Conservation (phyloP, 2,113 vertebrate species). For the Montifringilla adamsi region DNA sequence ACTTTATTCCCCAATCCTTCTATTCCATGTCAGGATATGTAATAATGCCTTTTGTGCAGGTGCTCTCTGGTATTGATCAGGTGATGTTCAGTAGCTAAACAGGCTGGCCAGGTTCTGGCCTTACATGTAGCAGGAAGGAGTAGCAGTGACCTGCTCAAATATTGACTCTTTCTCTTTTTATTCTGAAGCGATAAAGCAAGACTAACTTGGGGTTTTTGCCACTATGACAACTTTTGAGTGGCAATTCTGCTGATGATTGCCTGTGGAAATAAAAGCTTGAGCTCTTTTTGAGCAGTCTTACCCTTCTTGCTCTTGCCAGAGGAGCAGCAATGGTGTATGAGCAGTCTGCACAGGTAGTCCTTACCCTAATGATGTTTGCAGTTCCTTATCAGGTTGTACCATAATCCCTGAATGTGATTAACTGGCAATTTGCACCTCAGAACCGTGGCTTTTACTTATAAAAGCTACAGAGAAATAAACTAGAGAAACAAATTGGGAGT, state of each 20-base stretch:
- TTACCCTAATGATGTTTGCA: not conserved
- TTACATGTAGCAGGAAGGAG: fast-evolving
- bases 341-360: not conserved
- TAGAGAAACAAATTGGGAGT: not conserved
- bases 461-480: not conserved
- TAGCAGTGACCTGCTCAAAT: not conserved
- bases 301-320: not conserved
- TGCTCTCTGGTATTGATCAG: not conserved
- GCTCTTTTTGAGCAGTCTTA: not conserved
- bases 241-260: not conserved
- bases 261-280: not conserved
- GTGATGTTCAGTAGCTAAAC: not conserved
- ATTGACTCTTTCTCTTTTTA: not conserved
- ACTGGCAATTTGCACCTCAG: not conserved
- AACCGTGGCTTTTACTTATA: not conserved
- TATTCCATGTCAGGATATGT: not conserved
- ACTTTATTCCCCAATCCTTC: not conserved
- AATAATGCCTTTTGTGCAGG: not conserved
- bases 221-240: not conserved
- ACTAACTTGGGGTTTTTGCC: not conserved
- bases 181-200: not conserved
- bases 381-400: not conserved
- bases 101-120: not conserved
- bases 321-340: not conserved
- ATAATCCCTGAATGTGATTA: not conserved